Conservation (phyloP, 1,140 invertebrate species). For the Hyphantria cunea region DNA sequence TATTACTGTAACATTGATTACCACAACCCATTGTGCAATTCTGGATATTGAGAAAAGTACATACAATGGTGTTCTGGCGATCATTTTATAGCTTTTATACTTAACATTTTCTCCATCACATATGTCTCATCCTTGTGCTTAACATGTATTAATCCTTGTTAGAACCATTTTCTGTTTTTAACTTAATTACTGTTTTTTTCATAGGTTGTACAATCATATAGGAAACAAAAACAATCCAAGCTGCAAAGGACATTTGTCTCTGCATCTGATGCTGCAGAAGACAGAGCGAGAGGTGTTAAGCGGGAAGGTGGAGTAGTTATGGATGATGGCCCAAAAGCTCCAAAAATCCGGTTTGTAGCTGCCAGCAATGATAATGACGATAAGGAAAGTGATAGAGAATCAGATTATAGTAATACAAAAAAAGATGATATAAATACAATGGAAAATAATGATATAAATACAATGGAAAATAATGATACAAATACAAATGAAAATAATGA, state of each 20-base stretch:
- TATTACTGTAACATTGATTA: no score
- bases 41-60: no score
- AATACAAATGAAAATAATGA: neutral
- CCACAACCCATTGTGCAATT: no score
- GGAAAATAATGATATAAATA: neutral
- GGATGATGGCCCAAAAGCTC: slow-evolving; percentile 42
- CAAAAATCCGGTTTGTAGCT: slow-evolving; percentile 60
- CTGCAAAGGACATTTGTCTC: slow-evolving; percentile 85
- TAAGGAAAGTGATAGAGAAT: neutral
- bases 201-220: slow-evolving; percentile 81
- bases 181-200: no score
- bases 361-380: slow-evolving; percentile 14
- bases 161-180: no score
- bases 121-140: no score
- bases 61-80: no score
- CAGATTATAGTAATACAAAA: neutral
- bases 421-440: neutral
- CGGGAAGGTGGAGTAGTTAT: slow-evolving; percentile 73
- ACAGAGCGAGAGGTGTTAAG: slow-evolving; percentile 77
- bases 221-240: slow-evolving; percentile 82
- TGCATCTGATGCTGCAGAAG: slow-evolving; percentile 85
- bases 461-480: neutral
- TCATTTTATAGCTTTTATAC: no score
- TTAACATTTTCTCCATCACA: no score
- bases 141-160: no score